phyloP scores from a whole-genome alignment of 2,113 vertebrate species.

The Narcine bancroftii region DNA sequence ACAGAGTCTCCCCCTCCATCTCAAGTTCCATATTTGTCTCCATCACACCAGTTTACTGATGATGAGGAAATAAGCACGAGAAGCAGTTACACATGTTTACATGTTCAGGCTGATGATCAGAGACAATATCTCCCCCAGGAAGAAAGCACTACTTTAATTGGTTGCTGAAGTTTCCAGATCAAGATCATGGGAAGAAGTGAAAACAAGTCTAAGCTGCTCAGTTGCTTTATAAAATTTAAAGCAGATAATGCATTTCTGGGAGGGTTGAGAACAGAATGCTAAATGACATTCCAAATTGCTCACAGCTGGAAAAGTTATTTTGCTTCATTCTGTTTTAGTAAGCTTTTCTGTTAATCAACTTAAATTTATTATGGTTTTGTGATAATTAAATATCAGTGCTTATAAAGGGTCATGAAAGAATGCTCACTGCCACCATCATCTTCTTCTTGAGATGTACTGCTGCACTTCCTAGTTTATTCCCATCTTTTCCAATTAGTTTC shows the following conservation, averaged over 20 bases:
- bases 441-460: background rate
- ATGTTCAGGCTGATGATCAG: too few species aligned
- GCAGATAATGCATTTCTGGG: background rate
- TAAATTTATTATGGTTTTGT: too few species aligned
- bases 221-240: background rate
- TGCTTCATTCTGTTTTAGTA: background rate
- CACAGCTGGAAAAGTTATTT: background rate
- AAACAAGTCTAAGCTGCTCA: background rate
- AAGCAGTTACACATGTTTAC: too few species aligned
- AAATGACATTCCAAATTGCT: background rate
- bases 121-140: background rate
- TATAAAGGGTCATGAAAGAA: background rate
- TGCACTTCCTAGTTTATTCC: background rate
- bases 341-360: background rate
- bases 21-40: too few species aligned
- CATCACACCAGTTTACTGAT: too few species aligned
- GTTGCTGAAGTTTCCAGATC: background rate
- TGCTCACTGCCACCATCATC: background rate
- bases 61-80: too few species aligned
- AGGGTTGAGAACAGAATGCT: background rate
- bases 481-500: background rate
- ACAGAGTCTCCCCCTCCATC: too few species aligned
- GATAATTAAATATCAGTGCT: background rate
- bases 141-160: background rate
- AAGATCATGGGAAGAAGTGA: background rate